A percentile compares a stretch with the other conserved stretches of the same genome.
Evolutionary conservation across 2,113 vertebrate genomes (phyloP).

Genomic region (Mesoclemmys tuberculata): DNA sequence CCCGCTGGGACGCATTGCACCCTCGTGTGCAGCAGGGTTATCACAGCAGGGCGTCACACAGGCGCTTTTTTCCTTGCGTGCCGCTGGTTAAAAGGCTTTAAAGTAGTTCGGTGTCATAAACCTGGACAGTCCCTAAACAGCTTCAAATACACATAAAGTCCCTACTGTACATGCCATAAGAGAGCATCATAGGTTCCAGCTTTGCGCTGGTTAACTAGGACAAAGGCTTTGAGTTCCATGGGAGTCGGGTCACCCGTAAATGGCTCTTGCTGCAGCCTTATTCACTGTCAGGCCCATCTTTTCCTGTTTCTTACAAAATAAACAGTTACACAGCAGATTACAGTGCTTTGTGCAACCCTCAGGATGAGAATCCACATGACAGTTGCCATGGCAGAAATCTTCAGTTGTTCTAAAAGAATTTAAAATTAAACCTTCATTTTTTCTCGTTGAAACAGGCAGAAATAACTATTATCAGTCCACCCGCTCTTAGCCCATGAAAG

Average conservation of each 20-base stretch:
- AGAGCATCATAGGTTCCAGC: not conserved
- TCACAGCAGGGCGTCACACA: not conserved
- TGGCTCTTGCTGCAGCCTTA: not conserved
- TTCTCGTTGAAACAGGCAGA: not conserved
- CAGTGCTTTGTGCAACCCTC: fast-evolving
- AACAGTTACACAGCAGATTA: not conserved
- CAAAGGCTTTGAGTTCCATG: not conserved
- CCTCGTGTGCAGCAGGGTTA: not conserved
- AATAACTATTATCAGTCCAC: fast-evolving
- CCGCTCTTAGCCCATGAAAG: not conserved
- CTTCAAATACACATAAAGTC: not conserved
- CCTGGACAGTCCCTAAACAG: not conserved
- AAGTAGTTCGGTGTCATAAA: not conserved
- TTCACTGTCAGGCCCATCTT: not conserved
- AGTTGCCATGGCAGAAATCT: not conserved
- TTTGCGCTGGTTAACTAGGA: not conserved
- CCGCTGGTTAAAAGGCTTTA: not conserved
- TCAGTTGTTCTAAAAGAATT: fast-evolving
- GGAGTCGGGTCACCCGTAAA: not conserved
- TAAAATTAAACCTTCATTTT: not conserved
- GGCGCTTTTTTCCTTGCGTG: not conserved
- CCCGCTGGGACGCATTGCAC: not conserved
- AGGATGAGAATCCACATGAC: not conserved
- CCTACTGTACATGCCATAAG: not conserved
- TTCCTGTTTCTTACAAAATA: not conserved